Base-by-base conservation (phyloP, 2,888 invertebrate genomes). In the Lissocephala sabroskyi region DNA sequence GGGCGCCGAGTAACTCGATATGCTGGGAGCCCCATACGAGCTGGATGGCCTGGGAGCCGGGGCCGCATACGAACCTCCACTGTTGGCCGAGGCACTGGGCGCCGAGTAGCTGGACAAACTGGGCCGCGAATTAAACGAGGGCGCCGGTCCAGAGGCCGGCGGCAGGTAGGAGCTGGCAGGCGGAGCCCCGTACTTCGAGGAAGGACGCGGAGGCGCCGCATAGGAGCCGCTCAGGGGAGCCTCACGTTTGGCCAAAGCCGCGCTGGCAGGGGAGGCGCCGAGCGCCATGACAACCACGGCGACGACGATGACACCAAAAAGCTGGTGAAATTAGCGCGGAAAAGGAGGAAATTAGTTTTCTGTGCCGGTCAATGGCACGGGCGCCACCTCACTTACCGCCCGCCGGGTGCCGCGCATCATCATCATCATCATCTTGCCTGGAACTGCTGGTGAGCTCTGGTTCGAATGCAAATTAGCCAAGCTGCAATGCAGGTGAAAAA, bases 131-230 rank as follows among this genome's bases (percentile, higher is more conserved):
- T 61, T 62, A 18, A 67, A 73, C 1, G 68, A 56, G 4, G 85
- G 85, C 11, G 85, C 85, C 6, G 83, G 84, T 1, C 80, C 84
- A 1, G 84, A 82, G 7, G 84, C 82, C 1, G 88, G 87, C 0
- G 88, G 87, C 29, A 88, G 86, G 62, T 89, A 90, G 3, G 86
- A 86, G 16, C 85, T 87, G 1, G 87, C 85, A 2, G 89, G 88
- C 16, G 88, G 88, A 17, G 85, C 85, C 16, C 84, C 84, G 46
- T 84, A 85, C 48, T 65, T 81, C 11, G 78, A 76, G 11, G 80
- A 73, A 36, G 73, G 78, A 11, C 86, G 85, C 45, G 85, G 86
- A 9, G 52, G 41, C 1, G 77, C 83, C 32, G 85, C 85, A 41
- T 84, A 84, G 23, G 56, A 66, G 36, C 71, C 83, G 16, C 81